These are phyloP conservation scores for Stenodema calcarata DNA, from an alignment of 2,888 invertebrate genomes.

Conservation along the genomic window DNA sequence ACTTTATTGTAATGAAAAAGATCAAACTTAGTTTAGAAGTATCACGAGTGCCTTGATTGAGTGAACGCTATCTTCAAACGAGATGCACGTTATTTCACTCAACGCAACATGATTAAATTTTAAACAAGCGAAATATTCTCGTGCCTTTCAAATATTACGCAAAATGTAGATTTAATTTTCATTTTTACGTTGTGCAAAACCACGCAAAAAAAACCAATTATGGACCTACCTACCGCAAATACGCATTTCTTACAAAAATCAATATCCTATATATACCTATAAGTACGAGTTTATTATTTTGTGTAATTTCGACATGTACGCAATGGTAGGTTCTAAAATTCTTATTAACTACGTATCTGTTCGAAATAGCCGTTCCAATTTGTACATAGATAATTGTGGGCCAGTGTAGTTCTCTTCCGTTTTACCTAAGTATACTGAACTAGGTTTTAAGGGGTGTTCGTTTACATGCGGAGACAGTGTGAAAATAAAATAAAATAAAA, in stretches of 20 bases:
- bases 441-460: not conserved
- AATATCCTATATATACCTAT: too few relatives aligned
- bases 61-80: not conserved
- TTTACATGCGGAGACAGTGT: not conserved
- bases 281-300: too few relatives aligned
- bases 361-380: not conserved
- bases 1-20: not conserved
- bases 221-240: too few relatives aligned
- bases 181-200: too few relatives aligned
- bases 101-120: not conserved
- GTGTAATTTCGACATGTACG: too few relatives aligned
- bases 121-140: not conserved
- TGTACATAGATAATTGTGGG: not conserved
- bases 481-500: too few relatives aligned
- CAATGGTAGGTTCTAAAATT: too few relatives aligned
- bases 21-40: conserved; percentile 16
- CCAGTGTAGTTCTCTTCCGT: not conserved
- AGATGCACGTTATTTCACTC: not conserved
- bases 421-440: not conserved
- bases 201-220: too few relatives aligned
- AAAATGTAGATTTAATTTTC: too few relatives aligned
- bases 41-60: not conserved
- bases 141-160: not conserved
- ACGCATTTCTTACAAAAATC: too few relatives aligned
- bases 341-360: too few relatives aligned